Conservation (phyloP, 2,113 vertebrate genomes). For the Centropristis striata region DNA sequence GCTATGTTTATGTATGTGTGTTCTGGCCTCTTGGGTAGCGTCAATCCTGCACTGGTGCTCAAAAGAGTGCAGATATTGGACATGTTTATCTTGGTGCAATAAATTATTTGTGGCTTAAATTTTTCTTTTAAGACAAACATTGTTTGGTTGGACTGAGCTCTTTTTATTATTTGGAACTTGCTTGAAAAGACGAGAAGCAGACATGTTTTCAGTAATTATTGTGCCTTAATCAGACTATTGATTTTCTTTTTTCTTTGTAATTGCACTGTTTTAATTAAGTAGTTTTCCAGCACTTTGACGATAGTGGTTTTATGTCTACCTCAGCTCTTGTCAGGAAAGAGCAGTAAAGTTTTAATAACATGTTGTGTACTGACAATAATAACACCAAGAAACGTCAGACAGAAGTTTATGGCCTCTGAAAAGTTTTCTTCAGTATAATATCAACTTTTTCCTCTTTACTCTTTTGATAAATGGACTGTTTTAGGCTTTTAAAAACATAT, state of each 20-base stretch:
- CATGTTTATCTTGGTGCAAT: slow-evolving; percentile 55
- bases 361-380: slow-evolving; percentile 9
- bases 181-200: slow-evolving; percentile 43
- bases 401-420: slow-evolving; percentile 14
- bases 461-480: slow-evolving; percentile 1
- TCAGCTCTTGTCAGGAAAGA: slow-evolving; percentile 54
- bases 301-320: slow-evolving; percentile 67
- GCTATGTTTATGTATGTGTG: slow-evolving; percentile 64
- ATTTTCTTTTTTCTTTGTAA: slow-evolving; percentile 56
- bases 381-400: not conserved
- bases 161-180: slow-evolving; percentile 50
- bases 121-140: slow-evolving; percentile 35
- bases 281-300: slow-evolving; percentile 56
- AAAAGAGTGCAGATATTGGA: slow-evolving; percentile 44
- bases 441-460: slow-evolving; percentile 9
- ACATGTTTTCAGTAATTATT: slow-evolving; percentile 55
- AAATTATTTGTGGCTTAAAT: slow-evolving; percentile 50
- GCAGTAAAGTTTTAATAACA: slow-evolving; percentile 29
- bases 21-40: slow-evolving; percentile 46
- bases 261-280: slow-evolving; percentile 68
- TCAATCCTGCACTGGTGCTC: slow-evolving; percentile 55
- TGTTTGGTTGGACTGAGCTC: slow-evolving; percentile 26
- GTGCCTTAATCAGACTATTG: slow-evolving; percentile 77
- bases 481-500: slow-evolving; percentile 8
- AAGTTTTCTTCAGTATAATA: not conserved